Base-by-base conservation (phyloP, 1,140 invertebrate species). In the Helicoverpa zea region DNA sequence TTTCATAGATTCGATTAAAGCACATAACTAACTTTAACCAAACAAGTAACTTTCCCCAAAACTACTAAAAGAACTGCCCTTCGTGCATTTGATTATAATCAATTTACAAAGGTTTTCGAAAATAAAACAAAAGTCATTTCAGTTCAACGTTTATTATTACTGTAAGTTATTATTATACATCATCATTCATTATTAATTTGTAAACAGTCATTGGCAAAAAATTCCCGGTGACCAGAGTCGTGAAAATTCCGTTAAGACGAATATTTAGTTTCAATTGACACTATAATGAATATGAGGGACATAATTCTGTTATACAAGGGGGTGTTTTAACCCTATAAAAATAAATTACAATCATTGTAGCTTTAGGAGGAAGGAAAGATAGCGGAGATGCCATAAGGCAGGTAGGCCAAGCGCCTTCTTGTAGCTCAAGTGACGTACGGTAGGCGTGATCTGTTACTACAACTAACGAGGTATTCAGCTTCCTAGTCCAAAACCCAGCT, bases 91-190 rank as follows among this genome's bases (percentile, higher is more conserved):
- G 2, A 43, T 35, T 7, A 35, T 9, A 43, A 43, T 43, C 5
- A 7, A 43, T 9, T 23, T 9, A 43, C 5, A 9, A 0, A 43
- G 3, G 1, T 43, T 43, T 43, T 9, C 35, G 1, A 18, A 66
- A 49, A 18, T 47, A 9, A 66, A 66, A 47, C 14, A 43, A 66
- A 66, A 49, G 1, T 10, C 23, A 30, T 54, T 52, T 54, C 47
- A 52, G 18, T 72, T 72, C 49, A 54, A 72, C 66, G 49, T 70
- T 70, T 70, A 70, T 52, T 68, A 51, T 70, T 70, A 68, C 47
- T 51, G 1, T 16, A 68, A 64, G 35, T n/a, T 43, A 64, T 43
- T 64, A 64, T 30, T 64, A 43, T 7, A 64, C 63, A 64, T 23
- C 35, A 61, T 61, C 58, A 61, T 18, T 7, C 23, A 23, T 23